A percentile compares a stretch with the other conserved stretches of the same genome.
Evolutionary conservation across 1,140 invertebrate genomes (phyloP).

Genomic region (Zaprionus davidi): DNA sequence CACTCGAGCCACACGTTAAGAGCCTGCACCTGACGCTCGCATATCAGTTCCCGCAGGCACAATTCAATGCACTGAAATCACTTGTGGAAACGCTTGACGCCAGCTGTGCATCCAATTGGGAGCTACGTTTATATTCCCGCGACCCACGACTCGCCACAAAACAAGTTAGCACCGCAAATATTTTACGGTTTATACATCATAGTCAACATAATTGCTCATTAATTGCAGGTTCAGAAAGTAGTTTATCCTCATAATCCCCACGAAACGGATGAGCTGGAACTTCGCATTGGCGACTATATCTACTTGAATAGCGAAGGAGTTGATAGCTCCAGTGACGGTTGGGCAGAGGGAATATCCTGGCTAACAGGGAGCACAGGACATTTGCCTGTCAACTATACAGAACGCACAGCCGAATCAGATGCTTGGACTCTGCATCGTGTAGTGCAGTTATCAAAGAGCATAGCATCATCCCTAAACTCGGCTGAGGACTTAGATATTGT

Average conservation of each 20-base stretch:
- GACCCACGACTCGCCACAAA: conserved; percentile 90
- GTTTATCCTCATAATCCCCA: conserved; percentile 91
- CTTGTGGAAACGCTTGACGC: conserved; percentile 90
- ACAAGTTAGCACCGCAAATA: conserved; percentile 86
- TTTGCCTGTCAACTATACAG: conserved; percentile 92
- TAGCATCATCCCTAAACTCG: conserved; percentile 84
- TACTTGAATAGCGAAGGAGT: conserved; percentile 91
- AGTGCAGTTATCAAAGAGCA: conserved; percentile 85
- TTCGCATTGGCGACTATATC: conserved; percentile 93
- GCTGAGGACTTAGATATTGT: conserved; percentile 85
- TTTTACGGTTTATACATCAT: not conserved
- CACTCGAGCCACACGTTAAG: conserved; percentile 91
- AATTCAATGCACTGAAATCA: conserved; percentile 89
- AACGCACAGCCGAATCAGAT: conserved; percentile 93
- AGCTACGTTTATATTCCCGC: conserved; percentile 93
- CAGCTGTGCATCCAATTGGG: conserved; percentile 89
- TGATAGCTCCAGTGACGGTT: conserved; percentile 91
- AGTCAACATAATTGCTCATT: not conserved
- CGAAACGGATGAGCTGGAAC: conserved; percentile 93
- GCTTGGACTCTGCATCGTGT: conserved; percentile 94
- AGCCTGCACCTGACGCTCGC: conserved; percentile 94
- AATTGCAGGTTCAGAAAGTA: conserved; percentile 90
- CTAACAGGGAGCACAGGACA: conserved; percentile 91
- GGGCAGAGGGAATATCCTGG: conserved; percentile 95
- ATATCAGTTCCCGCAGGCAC: conserved; percentile 91